Base-by-base conservation (phyloP, 2,113 vertebrate genomes). In the Hiodon tergisus region DNA sequence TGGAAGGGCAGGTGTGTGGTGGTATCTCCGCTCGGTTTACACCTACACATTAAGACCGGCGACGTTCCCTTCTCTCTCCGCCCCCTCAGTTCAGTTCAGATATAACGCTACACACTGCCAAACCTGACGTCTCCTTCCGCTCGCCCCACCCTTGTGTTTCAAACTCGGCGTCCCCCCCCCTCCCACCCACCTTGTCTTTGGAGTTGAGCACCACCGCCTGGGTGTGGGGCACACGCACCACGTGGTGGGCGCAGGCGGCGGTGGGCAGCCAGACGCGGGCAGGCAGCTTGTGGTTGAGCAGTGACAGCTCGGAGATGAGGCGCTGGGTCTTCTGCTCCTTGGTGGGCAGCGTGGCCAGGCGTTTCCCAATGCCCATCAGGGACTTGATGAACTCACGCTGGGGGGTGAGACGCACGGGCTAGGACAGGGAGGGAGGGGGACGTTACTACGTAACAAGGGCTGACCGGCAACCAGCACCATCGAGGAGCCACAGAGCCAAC, bases 241-340 rank as follows among this genome's bases (percentile, higher is more conserved):
- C 93, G 13, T 98, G 96, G 82, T 98, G 96, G 85, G 93, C 89
- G 10, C 95, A 98, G 79, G 91, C 90, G 0, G 95, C 93, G 0
- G 95, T 96, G 7, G 96, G 95, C 57, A 98, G 92, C 96, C 96
- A 98, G 70, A 96, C 94, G 0, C 95, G 90, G 0, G 94, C 94
- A 0, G 96, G 96, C 75, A 98, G 93, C 53, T 97, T 98, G 88
- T 97, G 96, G 90, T 95, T 98, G 58, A 98, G 95, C 86, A 98
- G 89, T 0, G 96, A 98, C 9, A 98, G 94, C 83, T 98, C 96
- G 0, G 95, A 97, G 78, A 97, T 91, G 5, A 98, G 89, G 0
- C 96, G 85, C 79, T 95, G 94, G 0, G 96, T 98, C 83, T 98
- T 98, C 91, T 98, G 95, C 84, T 98, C 96, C 79, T 98, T 98